Conservation (phyloP, 35 echinoderm and acorn worm species). For the Patiria miniata region DNA sequence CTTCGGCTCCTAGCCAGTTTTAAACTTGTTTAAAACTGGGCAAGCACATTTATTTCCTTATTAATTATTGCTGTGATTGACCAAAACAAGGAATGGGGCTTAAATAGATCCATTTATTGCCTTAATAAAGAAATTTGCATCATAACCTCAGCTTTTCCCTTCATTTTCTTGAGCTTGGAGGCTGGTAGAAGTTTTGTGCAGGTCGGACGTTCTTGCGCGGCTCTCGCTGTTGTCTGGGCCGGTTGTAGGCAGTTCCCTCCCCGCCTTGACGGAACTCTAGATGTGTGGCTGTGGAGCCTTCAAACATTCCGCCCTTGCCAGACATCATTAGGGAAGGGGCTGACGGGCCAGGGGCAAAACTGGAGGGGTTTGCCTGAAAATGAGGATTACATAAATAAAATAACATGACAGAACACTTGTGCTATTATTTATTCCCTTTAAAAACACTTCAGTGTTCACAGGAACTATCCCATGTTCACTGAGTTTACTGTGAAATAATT, state of each 20-base stretch:
- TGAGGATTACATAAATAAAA: background rate
- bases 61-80: too few relatives aligned
- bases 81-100: too few relatives aligned
- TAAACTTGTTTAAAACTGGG: too few relatives aligned
- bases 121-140: too few relatives aligned
- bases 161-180: conserved; percentile 35
- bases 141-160: background rate
- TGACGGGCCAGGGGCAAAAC: background rate
- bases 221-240: background rate
- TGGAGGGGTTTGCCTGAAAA: background rate
- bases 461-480: too few relatives aligned
- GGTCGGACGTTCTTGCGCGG: conserved; percentile 25
- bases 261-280: conserved; percentile 53
- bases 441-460: too few relatives aligned
- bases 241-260: background rate
- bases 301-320: conserved; percentile 24
- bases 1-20: too few relatives aligned
- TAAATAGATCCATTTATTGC: too few relatives aligned
- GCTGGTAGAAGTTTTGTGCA: conserved; percentile 49
- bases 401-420: too few relatives aligned
- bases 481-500: too few relatives aligned
- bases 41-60: too few relatives aligned
- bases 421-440: too few relatives aligned
- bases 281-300: background rate
- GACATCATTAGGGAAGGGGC: conserved; percentile 4